Conservation (phyloP, 2,888 invertebrate genomes). For the Xylophagus ater region DNA sequence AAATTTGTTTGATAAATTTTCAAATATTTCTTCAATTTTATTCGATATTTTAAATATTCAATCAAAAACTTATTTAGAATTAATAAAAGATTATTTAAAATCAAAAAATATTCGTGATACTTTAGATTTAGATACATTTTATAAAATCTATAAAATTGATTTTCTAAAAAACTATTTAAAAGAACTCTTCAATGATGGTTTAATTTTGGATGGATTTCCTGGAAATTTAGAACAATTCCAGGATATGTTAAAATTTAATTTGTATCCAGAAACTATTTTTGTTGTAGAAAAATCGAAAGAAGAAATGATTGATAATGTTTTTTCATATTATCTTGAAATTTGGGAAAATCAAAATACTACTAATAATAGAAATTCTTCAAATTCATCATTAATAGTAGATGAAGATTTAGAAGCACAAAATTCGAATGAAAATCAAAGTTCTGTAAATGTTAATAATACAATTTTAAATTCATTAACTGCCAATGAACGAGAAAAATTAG, state of each 20-base stretch:
- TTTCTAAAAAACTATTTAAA: background rate
- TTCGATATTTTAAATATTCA: no score
- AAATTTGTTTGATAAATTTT: slow-evolving; percentile 43
- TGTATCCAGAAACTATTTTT: slow-evolving; percentile 41
- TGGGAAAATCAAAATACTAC: slow-evolving; percentile 36
- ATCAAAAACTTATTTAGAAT: no score
- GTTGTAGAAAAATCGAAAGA: slow-evolving; percentile 28
- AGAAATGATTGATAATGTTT: slow-evolving; percentile 44
- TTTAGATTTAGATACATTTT: background rate
- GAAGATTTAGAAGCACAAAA: no score
- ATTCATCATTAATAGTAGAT: no score
- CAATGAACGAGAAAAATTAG: no score
- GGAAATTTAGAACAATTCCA: slow-evolving; percentile 31
- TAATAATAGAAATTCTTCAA: no score
- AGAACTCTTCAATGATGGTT: slow-evolving; percentile 34
- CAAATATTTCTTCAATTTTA: no score
- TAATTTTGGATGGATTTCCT: slow-evolving; percentile 53
- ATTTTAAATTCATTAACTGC: no score
- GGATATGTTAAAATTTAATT: slow-evolving; percentile 32
- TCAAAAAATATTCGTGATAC: no score
- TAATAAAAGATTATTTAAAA: no score
- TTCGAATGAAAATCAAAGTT: no score
- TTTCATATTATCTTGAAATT: slow-evolving; percentile 37
- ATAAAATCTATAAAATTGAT: background rate
- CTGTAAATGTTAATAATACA: no score